Percentiles rank a stretch among this genome's conserved stretches.
Conservation (phyloP, 2,797 vertebrate species). For the Selene dorsalis region DNA sequence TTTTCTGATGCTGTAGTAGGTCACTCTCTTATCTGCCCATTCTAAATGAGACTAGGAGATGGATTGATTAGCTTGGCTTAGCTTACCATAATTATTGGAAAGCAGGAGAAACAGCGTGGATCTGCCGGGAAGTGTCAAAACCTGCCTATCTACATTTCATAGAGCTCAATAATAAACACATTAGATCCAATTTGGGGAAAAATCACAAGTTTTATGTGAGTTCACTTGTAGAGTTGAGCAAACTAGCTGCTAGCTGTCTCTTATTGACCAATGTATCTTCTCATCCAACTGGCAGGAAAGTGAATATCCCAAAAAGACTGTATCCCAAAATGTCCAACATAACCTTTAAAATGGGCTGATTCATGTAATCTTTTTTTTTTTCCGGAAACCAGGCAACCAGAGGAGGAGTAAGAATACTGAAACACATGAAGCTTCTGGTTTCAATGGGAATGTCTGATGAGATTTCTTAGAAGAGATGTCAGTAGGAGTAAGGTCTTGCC, state of each 20-base stretch:
- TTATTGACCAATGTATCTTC: background rate
- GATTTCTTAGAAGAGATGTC: conserved; percentile 67
- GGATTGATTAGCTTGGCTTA: background rate
- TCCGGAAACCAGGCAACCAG: conserved; percentile 10
- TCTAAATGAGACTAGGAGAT: background rate
- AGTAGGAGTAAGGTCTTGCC: conserved; percentile 65
- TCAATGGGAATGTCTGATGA: conserved; percentile 53
- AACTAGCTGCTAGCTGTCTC: background rate
- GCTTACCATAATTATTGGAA: background rate
- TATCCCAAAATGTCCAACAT: too few relatives aligned
- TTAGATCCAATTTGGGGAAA: background rate
- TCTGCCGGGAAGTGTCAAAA: background rate
- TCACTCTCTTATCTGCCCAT: background rate
- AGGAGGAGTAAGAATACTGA: conserved; percentile 11
- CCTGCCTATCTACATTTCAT: background rate
- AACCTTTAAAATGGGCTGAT: background rate
- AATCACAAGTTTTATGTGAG: background rate
- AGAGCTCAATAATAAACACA: background rate
- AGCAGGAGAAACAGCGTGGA: background rate
- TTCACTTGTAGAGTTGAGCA: background rate
- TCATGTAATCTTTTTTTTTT: conserved; percentile 12
- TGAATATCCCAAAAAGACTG: background rate
- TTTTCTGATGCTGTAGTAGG: background rate
- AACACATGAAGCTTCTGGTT: conserved; percentile 37
- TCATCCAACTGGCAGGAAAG: background rate